Evolutionary conservation across 53 echinoderm and acorn worm species (phyloP), one percentile per base, ranked within the genome.

Genomic region (Henricia sp.): DNA sequence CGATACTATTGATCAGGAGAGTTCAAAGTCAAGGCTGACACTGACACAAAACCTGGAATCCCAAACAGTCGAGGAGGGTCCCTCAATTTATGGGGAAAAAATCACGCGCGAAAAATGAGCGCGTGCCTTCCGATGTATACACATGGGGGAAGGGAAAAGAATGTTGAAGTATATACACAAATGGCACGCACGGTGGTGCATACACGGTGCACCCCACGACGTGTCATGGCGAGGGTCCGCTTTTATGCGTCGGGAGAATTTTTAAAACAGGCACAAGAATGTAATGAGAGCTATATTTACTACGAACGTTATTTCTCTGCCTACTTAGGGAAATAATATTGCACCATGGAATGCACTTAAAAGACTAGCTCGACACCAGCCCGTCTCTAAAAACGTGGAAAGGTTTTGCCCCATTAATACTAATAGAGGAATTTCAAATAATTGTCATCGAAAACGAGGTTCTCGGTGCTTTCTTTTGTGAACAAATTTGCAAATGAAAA

Each of bases 11-110:
- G 62, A 32, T 60, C 33, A 30, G 29, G 62, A 60, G 29, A 60
- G 20, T 16, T 38, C 70, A 46, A 43, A 70, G 70, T 46, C 46
- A 70, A 67, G 67, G 67, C 23, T n/a, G n/a, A n/a, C n/a, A n/a
- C 40, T 40, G 19, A 1, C 21, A 19, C n/a, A 30, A 44, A 70
- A 70, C 58, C 40, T 59, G 19, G 21, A 41, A 51, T 40, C 25
- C 74, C 56, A 56, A 74, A 74, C 55, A 56, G 38, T 38, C 39
- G 36, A 40, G 74, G 37, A 20, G 74, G 56, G 29, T 57, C 76
- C 43, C 54, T 59, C 76, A 39, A 58, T 58, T 76, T 57, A 57
- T 36, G 59, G 76, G 25, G 26, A n/a, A n/a, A 59, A 37, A 58
- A 25, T 76, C 55, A 74, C 37, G 38, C 55, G 11, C 24, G 27